Evolutionary conservation across 2,797 vertebrate genomes (phyloP).

Genomic region (Eidolon dupreanum): DNA sequence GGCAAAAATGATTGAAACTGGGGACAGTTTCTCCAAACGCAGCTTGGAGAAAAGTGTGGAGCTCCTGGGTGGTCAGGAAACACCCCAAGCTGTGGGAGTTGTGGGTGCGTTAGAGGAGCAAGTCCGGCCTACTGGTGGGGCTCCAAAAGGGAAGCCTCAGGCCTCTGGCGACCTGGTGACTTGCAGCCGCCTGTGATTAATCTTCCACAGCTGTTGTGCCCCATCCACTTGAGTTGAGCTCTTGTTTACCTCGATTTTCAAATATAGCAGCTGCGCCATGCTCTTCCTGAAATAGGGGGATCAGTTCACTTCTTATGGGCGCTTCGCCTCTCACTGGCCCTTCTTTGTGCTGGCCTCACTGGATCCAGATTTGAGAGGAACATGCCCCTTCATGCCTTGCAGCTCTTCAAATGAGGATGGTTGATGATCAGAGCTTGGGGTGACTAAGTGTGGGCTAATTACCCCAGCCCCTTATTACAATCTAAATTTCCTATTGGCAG

Average conservation of each 20-base stretch:
- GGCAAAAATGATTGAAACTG: constrained; percentile 39
- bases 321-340: background rate
- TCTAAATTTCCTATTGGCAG: background rate
- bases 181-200: constrained; percentile 84
- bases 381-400: background rate
- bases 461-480: background rate
- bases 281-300: constrained; percentile 91
- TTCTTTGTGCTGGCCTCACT: background rate
- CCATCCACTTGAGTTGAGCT: constrained; percentile 86
- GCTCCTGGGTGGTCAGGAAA: constrained; percentile 53
- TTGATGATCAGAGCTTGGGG: background rate
- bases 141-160: constrained; percentile 52
- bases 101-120: background rate
- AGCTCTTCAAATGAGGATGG: background rate
- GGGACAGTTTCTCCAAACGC: constrained; percentile 43
- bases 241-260: constrained; percentile 93
- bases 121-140: constrained; percentile 27
- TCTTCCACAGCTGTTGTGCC: constrained; percentile 93
- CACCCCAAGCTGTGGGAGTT: background rate
- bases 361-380: constrained; percentile 34
- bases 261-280: constrained; percentile 90
- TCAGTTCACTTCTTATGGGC: constrained; percentile 40
- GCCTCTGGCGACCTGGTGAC: constrained; percentile 57
- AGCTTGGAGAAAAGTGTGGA: constrained; percentile 21
- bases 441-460: background rate